Base-by-base conservation (phyloP, 2,888 invertebrate genomes). In the Netelia fuscicornis region DNA sequence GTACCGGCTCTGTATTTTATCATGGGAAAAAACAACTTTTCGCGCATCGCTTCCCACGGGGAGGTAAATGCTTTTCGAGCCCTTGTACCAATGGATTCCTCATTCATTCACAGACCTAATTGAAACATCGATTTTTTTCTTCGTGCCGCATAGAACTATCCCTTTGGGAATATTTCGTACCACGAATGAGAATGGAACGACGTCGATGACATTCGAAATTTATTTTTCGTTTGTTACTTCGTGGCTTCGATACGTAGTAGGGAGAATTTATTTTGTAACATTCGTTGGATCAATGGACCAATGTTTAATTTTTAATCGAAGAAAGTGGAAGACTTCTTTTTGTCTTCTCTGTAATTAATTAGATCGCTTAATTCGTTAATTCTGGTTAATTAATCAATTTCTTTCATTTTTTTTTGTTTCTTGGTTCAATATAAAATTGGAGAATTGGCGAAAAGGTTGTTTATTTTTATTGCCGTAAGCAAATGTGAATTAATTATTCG, bases 71-170 rank as follows among this genome's bases (percentile, higher is more conserved):
- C 58, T 78, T 85, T 81, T 72, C 84, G 23, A 48, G 64, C 68
- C 58, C 65, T 64, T 64, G 10, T 58, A 10, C 64, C 56, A 85
- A 78, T 85, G 77, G 81, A 85, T 85, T 37, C 81, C 70, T 85
- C 84, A 85, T 81, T 81, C 81, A 81, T 78, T 81, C 58, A 52
- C 72, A 62, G 65, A 81, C 56, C 74, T 74, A 85, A 78, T 85
- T 85, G 74, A 79, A 81, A 81, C 67, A 68, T 83, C 78, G 74
- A 74, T 78, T 72, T 52, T 48, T 48, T 48, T 48, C 13, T 58
- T 10, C 1, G 17, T 58, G 9, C 58, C 9, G 10, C 20, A 58
- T 10, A 20, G 8, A 20, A 20, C n/a, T 13, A 2, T 3, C 13
- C 48, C 48, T 2, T 2, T 3, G 48, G 8, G 60, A 52, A 37